Percentiles rank a stretch among this genome's conserved stretches.
These are phyloP conservation scores for Alosa alosa DNA, from an alignment of 2,113 vertebrate genomes.

Conservation along the genomic window DNA sequence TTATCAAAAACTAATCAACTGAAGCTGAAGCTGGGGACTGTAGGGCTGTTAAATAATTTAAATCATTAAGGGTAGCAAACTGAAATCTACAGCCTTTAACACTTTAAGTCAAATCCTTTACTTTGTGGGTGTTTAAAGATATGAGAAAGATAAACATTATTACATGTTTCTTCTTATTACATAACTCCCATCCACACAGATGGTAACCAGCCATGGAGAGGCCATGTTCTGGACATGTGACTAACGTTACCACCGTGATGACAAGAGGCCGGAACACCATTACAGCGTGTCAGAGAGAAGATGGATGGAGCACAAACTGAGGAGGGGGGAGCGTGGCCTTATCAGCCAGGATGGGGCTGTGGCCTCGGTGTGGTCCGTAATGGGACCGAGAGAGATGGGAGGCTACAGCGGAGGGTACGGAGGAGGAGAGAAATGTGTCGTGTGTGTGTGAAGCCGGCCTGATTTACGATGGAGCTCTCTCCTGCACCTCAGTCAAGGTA, in stretches of 20 bases:
- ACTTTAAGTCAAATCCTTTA: not conserved
- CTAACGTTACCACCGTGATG: not conserved
- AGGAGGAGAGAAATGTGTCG: too few species aligned
- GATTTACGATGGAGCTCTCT: not conserved
- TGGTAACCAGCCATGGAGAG: not conserved
- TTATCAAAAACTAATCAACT: not conserved
- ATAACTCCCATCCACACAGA: not conserved
- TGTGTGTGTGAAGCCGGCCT: not conserved
- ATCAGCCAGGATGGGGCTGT: not conserved
- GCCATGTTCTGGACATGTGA: not conserved
- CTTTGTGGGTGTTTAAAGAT: not conserved
- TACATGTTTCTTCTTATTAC: too few species aligned
- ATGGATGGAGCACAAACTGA: conserved; percentile 20
- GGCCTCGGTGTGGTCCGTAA: not conserved
- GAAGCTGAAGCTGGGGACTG: not conserved
- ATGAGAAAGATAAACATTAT: not conserved
- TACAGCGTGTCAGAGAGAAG: conserved; percentile 27
- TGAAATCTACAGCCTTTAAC: not conserved
- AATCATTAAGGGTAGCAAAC: not conserved
- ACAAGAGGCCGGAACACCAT: not conserved
- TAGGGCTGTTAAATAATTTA: not conserved
- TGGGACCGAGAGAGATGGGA: conserved; percentile 1
- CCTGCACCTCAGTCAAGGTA: not conserved
- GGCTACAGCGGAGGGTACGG: not conserved
- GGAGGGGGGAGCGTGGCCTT: not conserved